Evolutionary conservation across 2,888 invertebrate genomes (phyloP).

Genomic region (Morpho deidamia): DNA sequence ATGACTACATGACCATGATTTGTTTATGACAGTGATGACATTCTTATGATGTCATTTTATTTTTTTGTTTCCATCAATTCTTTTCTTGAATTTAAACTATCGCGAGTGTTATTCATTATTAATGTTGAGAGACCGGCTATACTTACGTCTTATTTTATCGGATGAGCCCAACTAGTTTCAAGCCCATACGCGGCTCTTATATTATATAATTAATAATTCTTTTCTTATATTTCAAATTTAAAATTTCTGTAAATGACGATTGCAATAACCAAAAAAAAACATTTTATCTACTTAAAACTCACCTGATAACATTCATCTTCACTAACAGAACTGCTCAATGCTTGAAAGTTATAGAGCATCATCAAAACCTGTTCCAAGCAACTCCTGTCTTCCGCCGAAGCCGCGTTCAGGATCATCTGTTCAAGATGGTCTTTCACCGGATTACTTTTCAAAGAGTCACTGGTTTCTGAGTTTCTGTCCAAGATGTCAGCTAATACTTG

Average conservation of each 20-base stretch:
- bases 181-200: too few species aligned
- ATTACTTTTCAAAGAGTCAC: slow-evolving; percentile 65
- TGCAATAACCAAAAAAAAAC: neutral
- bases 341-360: slow-evolving; percentile 80
- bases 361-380: slow-evolving; percentile 81
- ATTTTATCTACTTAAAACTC: neutral
- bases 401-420: slow-evolving; percentile 71
- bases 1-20: neutral
- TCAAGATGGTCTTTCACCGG: slow-evolving; percentile 72
- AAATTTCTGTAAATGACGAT: too few species aligned
- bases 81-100: too few species aligned
- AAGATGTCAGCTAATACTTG: slow-evolving; percentile 66
- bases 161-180: too few species aligned
- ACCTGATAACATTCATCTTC: slow-evolving; percentile 78
- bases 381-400: slow-evolving; percentile 77
- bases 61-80: too few species aligned
- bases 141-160: too few species aligned
- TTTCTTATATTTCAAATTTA: too few species aligned
- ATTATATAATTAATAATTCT: too few species aligned
- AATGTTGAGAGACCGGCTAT: too few species aligned
- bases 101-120: too few species aligned
- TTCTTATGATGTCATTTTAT: neutral
- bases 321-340: slow-evolving; percentile 73
- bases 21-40: neutral
- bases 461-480: slow-evolving; percentile 64